These are phyloP conservation scores for Syngnathus acus DNA, from an alignment of 2,797 vertebrate genomes.

Conservation along the genomic window DNA sequence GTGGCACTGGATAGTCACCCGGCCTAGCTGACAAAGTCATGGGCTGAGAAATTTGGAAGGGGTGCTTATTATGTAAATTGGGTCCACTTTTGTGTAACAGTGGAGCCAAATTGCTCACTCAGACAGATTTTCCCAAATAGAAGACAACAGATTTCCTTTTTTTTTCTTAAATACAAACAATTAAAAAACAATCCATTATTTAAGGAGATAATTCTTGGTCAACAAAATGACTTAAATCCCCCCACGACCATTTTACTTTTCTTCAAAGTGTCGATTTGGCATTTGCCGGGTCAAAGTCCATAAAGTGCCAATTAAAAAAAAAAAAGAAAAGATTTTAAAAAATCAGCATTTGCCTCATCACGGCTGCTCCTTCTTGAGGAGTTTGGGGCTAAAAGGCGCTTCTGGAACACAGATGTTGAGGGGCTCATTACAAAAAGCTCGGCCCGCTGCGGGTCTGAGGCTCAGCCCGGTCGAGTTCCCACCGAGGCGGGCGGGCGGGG, in stretches of 20 bases:
- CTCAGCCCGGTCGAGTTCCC: slow-evolving; percentile 52
- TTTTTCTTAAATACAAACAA: too few relatives aligned
- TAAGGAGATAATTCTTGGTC: too few relatives aligned
- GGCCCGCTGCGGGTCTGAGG: slow-evolving; percentile 53
- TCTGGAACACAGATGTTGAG: slow-evolving; percentile 68
- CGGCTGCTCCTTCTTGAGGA: slow-evolving; percentile 34
- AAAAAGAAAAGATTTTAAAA: slow-evolving; percentile 44
- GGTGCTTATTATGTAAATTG: too few relatives aligned
- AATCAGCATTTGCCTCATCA: slow-evolving; percentile 57
- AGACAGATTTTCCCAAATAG: neutral
- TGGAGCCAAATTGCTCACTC: too few relatives aligned
- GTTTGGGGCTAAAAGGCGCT: slow-evolving; percentile 45
- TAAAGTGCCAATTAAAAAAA: slow-evolving; percentile 25
- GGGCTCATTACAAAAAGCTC: slow-evolving; percentile 63
- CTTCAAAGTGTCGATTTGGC: slow-evolving; percentile 43
- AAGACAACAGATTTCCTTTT: neutral
- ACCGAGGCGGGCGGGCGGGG: slow-evolving; percentile 33
- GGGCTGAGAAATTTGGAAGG: too few relatives aligned
- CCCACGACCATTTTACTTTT: neutral
- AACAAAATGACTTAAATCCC: slow-evolving; percentile 7
- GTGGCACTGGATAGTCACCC: too few relatives aligned
- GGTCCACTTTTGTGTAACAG: too few relatives aligned
- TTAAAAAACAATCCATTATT: too few relatives aligned
- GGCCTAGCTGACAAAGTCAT: too few relatives aligned
- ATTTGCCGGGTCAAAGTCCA: slow-evolving; percentile 38